Base-by-base conservation (phyloP, 1,140 invertebrate species). In the Gryllus bimaculatus region DNA sequence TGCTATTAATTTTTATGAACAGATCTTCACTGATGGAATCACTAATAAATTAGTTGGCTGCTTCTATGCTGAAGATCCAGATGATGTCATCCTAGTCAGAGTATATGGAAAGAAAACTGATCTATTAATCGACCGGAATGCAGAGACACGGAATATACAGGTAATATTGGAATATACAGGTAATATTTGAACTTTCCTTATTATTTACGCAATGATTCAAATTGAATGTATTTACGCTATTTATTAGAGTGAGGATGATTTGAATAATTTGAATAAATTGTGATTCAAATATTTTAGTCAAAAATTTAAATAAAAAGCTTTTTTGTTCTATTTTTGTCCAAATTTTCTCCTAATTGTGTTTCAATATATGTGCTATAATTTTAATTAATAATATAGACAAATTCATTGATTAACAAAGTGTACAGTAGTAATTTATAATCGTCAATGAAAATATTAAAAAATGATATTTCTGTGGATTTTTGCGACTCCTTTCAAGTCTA, bases 61-160 rank as follows among this genome's bases (percentile, higher is more conserved):
- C 82, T 94, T 89, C 80, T 81, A 86, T 48, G 80, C 82, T 79
- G 81, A 81, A 12, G 85, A 87, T 79, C 84, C 88, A 81, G 88
- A 92, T 83, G 91, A 95, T 82, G 91, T 96, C 83, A 89, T 98
- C 0, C 88, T 99, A 7, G 90, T 98, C 18, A 89, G 97, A 82
- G 90, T 99, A 81, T 99, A 98, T 90, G 97, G 97, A 10, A 90
- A 95, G 81, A 96, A 96, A 85, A 98, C 97, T 0, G 96, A 98
- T 85, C 87, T 95, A 80, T 90, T 99, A 79, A 98, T 99, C 83
- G 94, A 99, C 87, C 88, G 97, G 83, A 90, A 93, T 83, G 90
- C 91, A 80, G 96, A 98, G 83, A 91, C 91, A 74, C 89, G 85
- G 82, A 93, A 91, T 82, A 92, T 93, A 82, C 83, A 87, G 86